Evolutionary conservation across 2,797 vertebrate species (phyloP), one percentile per base, ranked within the genome.

Genomic region (Acestrorhynchus altus): DNA sequence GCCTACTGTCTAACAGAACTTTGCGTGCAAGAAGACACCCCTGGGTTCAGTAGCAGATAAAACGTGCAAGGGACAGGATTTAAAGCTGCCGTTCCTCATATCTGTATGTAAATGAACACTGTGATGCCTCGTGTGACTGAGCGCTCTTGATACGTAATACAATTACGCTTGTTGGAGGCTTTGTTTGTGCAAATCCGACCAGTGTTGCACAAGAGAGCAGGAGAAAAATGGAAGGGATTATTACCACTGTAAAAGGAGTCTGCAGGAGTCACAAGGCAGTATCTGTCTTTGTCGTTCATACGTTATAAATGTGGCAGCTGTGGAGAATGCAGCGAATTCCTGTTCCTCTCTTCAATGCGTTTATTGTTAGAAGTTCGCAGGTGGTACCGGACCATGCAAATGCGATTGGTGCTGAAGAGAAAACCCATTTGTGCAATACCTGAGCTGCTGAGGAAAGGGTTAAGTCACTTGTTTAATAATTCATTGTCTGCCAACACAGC

Each of bases 21-120:
- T 70, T 52, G 68, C 40, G 47, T 59, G 12, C 63, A 76, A 31
- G 57, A 57, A 31, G 46, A 67, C 35, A 51, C 69, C 46, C 13
- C 46, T 31, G 72, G 56, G 66, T 64, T 79, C 69, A 72, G 51
- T 15, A 24, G 69, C 70, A 70, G 59, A 74, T 40, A 52, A 59
- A 60, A 80, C 16, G 40, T 73, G 51, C 54, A 59, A 28, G 70
- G 56, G 73, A 83, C 75, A 61, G 16, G 47, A 78, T 77, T 73
- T 70, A 71, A 65, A 71, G 66, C 42, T 44, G 75, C 70, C 57
- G 13, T 35, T 52, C 67, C 71, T 49, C 74, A 74, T 66, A 72
- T 80, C 26, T 72, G 70, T 56, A 79, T 65, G 81, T 77, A 69
- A 80, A 72, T 74, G 69, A 64, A 73, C 13, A 42, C 39, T 3